Conservation (phyloP, 1,140 invertebrate genomes). For the Rhynchophorus ferrugineus region DNA sequence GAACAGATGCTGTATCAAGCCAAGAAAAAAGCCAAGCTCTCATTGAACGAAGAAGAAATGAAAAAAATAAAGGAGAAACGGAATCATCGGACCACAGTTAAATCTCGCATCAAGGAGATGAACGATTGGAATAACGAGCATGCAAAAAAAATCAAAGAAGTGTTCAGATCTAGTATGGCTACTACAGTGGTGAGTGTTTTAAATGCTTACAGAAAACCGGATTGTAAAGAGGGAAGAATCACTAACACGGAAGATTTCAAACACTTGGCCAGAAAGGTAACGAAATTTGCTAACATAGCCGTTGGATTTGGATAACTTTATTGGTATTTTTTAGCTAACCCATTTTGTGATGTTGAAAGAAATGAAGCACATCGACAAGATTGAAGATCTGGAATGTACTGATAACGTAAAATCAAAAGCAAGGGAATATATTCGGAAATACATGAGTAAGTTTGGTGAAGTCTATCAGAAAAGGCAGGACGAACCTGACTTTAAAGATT, state of each 20-base stretch:
- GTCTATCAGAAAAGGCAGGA: constrained; percentile 51
- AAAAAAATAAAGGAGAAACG: constrained; percentile 38
- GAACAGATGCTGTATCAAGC: constrained; percentile 44
- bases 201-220: constrained; percentile 79
- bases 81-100: constrained; percentile 22
- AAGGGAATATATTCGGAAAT: constrained; percentile 90
- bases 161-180: constrained; percentile 83
- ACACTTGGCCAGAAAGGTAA: constrained; percentile 91
- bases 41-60: constrained; percentile 15
- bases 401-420: constrained; percentile 91
- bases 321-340: constrained; percentile 75
- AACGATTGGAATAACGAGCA: constrained; percentile 43
- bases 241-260: constrained; percentile 90
- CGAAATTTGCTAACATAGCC: constrained; percentile 10
- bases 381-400: constrained; percentile 81
- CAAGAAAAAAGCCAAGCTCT: constrained; percentile 28
- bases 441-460: constrained; percentile 88
- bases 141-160: constrained; percentile 71
- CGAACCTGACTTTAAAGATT: constrained; percentile 32
- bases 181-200: constrained; percentile 82
- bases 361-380: constrained; percentile 81
- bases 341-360: constrained; percentile 97
- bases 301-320: constrained; percentile 1
- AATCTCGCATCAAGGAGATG: constrained; percentile 36
- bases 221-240: constrained; percentile 80